Percentiles rank a stretch among this genome's conserved stretches.
phyloP scores from a whole-genome alignment of 2,797 vertebrate genomes.

The Propithecus perrieri region DNA sequence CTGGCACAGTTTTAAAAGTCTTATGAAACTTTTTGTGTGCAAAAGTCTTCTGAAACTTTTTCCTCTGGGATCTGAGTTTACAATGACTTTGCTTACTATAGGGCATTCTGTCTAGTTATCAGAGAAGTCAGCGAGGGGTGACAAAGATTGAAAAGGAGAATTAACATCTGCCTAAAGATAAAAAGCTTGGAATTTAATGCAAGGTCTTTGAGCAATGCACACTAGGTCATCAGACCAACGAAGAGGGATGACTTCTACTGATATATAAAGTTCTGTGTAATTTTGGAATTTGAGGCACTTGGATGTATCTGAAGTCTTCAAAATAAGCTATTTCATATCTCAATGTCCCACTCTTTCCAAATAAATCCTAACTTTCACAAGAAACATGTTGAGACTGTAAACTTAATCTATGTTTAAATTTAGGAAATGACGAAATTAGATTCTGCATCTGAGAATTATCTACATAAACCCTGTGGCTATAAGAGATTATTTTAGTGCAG shows the following conservation, averaged over 20 bases:
- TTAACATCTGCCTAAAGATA: not conserved
- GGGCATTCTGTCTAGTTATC: not conserved
- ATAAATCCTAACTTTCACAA: not conserved
- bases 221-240: not conserved
- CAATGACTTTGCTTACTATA: not conserved
- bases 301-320: not conserved
- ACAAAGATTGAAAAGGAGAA: not conserved
- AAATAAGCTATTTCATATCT: not conserved
- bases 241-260: not conserved
- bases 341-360: not conserved
- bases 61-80: not conserved
- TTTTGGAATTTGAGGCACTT: not conserved
- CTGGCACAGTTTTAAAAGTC: not conserved
- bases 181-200: not conserved
- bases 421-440: constrained; percentile 8
- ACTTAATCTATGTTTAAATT: not conserved
- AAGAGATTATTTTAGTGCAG: not conserved
- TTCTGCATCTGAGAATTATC: not conserved
- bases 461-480: not conserved
- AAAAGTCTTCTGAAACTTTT: not conserved
- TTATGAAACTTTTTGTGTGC: not conserved
- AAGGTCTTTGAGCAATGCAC: not conserved
- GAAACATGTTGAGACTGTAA: not conserved
- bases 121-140: not conserved
- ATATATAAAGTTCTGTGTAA: not conserved